These are phyloP conservation scores for Orthosia gracilis DNA, from an alignment of 2,888 invertebrate genomes.

Conservation along the genomic window DNA sequence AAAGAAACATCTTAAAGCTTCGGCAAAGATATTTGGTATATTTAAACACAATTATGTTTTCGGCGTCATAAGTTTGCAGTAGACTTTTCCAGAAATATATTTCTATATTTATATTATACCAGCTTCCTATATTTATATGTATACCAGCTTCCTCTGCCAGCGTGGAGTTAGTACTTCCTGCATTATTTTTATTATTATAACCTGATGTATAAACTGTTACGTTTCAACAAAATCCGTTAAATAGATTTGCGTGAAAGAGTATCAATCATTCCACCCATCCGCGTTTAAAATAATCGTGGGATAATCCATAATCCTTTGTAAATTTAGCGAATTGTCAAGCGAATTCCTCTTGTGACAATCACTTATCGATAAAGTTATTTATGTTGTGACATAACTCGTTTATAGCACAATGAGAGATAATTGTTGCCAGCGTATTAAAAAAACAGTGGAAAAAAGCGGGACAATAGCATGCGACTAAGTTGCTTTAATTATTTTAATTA, in stretches of 20 bases:
- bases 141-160: too few species aligned
- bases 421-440: neutral
- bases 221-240: too few species aligned
- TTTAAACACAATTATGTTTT: neutral
- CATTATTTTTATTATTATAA: too few species aligned
- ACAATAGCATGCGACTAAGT: constrained; percentile 21
- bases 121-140: too few species aligned
- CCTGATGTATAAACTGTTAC: too few species aligned
- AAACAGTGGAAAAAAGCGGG: constrained; percentile 1
- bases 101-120: too few species aligned
- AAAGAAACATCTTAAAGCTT: neutral
- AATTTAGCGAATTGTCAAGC: too few species aligned
- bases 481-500: constrained; percentile 13
- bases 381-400: neutral
- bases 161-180: too few species aligned
- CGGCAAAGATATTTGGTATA: neutral
- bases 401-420: neutral
- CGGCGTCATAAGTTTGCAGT: neutral
- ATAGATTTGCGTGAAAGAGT: too few species aligned
- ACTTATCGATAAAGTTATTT: neutral
- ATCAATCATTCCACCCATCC: too few species aligned
- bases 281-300: too few species aligned
- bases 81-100: neutral
- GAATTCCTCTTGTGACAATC: neutral
- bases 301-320: too few species aligned